Base-by-base conservation (phyloP, 2,113 vertebrate species). In the Atlantisia rogersi region DNA sequence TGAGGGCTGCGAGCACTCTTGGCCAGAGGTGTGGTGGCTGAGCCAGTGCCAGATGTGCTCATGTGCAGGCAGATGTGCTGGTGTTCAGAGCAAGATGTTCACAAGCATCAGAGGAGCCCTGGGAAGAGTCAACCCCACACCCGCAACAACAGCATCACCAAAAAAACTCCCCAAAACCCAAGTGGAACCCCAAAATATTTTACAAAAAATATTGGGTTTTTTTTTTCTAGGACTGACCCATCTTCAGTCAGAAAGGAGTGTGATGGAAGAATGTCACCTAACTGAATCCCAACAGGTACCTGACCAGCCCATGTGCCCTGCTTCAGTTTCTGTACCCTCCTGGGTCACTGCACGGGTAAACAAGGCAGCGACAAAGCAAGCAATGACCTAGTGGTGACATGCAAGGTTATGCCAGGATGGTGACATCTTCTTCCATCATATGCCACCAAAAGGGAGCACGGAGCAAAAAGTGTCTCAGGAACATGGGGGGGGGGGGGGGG, bases 281-380 rank as follows among this genome's bases (percentile, higher is more conserved):
- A 19, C 29, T 10, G 31, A 32, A 56, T 32, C 29, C 10, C 15
- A 11, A 2, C 14, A n/a, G 44, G 31, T 8, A 31, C 16, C 37
- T 18, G 42, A 40, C 82, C 73, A 55, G 24, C 1, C 0, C 2
- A 0, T 0, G 1, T 5, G 39, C 1, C 24, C 25, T 3, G 1
- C 8, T n/a, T n/a, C 3, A 0, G 7, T 32, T 21, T 15, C 37
- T 1, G 1, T 28, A 28, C 18, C 19, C 32, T 81, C 32, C 11
- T 3, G 62, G 21, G 78, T 94, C 91, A 78, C 1, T 46, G 69
- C 56, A n/a, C 65, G 0, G 28, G 8, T 6, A 5, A 58, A 37
- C 28, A 6, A 17, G 31, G 64, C 73, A 37, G 25, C 0, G 44
- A 69, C 69, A 60, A 32, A 11, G 10, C 0, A 15, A 48, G 40